Base-by-base conservation (phyloP, 2,797 vertebrate species). In the Philypnodon macrostomus region DNA sequence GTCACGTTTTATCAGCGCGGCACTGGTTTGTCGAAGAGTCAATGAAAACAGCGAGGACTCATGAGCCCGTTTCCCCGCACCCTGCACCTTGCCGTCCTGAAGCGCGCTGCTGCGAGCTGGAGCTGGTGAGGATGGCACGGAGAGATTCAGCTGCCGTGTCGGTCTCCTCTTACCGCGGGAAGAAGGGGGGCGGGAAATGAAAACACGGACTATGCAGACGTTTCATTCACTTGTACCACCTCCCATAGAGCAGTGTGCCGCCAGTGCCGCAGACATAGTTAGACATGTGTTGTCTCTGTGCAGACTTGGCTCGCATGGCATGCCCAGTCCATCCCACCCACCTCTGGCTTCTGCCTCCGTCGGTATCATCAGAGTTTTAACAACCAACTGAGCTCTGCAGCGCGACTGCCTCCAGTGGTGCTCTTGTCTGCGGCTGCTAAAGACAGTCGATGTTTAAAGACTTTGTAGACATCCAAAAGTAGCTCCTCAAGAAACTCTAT, bases 321-420 rank as follows among this genome's bases (percentile, higher is more conserved):
- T 75, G 68, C 70, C 69, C 79, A 61, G 67, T 70, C 69, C 80
- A 61, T 64, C 70, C 69, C 80, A 61, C 66, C 77, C 75, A 56
- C 56, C 68, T 34, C 58, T 27, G 36, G 7, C 9, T 35, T 15
- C 21, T 27, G 23, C 50, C 58, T 46, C 50, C 19, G 42, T 57
- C 35, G 45, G 66, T 35, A 57, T 75, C 73, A 82, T 41, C 66
- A 9, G 64, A 81, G 80, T 80, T 82, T 61, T 54, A 58, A 53
- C 45, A 49, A 56, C 60, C 41, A 14, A 55, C 10, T 36, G 31
- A 19, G 44, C 11, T 70, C 83, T 74, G 81, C 73, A 60, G 81
- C 78, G 79, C 70, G 72, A 87, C 85, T 84, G 88, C 88, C 86
- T 89, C 90, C 78, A 77, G 84, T 73, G 78, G 83, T 81, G 81